These are phyloP conservation scores for Eulemur rufifrons DNA, from an alignment of 2,113 vertebrate genomes.

Conservation along the genomic window DNA sequence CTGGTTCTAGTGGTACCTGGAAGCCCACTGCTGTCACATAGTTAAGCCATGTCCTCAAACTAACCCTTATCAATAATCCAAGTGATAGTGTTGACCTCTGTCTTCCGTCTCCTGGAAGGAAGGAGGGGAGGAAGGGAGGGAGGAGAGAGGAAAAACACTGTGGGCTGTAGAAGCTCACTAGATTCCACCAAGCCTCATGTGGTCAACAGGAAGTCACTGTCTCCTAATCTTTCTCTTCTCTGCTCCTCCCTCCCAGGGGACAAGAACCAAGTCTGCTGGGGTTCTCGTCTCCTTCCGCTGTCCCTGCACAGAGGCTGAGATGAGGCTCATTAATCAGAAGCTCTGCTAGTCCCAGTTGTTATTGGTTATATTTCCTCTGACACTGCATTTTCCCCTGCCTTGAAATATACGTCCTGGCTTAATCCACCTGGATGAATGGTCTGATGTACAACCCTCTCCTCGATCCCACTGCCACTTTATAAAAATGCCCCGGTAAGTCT, in stretches of 20 bases:
- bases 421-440: neutral
- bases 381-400: conserved; percentile 7
- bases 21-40: neutral
- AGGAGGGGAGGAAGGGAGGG: neutral
- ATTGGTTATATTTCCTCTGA: conserved; percentile 34
- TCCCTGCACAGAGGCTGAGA: neutral
- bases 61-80: neutral
- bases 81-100: neutral
- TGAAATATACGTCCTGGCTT: conserved; percentile 19
- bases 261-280: neutral
- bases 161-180: neutral
- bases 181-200: neutral
- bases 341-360: neutral
- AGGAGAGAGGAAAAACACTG: neutral
- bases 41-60: neutral
- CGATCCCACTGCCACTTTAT: neutral
- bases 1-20: neutral
- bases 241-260: neutral
- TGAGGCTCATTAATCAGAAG: conserved; percentile 1
- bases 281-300: neutral
- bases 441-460: neutral
- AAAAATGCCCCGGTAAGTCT: neutral
- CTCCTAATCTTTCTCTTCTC: neutral
- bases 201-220: neutral
- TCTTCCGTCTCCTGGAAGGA: neutral